Evolutionary conservation across 1,140 invertebrate species (phyloP).

Genomic region (Drosophila bipectinata): DNA sequence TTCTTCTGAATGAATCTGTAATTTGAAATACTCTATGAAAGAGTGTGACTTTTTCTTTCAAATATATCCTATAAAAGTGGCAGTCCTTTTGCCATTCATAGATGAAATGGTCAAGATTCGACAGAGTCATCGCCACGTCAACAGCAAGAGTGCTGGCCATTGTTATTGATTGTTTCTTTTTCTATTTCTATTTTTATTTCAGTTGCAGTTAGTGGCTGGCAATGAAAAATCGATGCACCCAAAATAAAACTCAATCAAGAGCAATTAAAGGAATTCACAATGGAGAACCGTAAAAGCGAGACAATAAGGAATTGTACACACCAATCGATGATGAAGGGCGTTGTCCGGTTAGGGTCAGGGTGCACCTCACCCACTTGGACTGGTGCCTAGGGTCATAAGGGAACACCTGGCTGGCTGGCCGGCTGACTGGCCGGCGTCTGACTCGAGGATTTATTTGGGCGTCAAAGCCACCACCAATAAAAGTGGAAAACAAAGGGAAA

Average conservation of each 20-base stretch:
- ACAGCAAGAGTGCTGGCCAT: slow-evolving; percentile 22
- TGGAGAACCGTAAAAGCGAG: slow-evolving; percentile 45
- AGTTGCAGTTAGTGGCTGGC: slow-evolving; percentile 41
- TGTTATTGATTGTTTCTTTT: slow-evolving; percentile 22
- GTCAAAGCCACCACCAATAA: slow-evolving; percentile 67
- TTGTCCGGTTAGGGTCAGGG: slow-evolving; percentile 35
- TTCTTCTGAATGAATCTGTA: background rate
- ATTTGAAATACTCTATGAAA: too few relatives aligned
- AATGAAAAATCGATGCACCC: slow-evolving; percentile 39
- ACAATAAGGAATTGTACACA: slow-evolving; percentile 62
- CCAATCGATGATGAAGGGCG: slow-evolving; percentile 36
- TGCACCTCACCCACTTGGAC: slow-evolving; percentile 2
- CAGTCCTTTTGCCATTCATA: background rate
- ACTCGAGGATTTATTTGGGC: slow-evolving; percentile 54
- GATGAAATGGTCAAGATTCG: slow-evolving; percentile 20
- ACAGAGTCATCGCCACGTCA: slow-evolving; percentile 34
- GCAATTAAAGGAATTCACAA: slow-evolving; percentile 70
- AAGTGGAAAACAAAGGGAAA: slow-evolving; percentile 61
- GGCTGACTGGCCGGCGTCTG: slow-evolving; percentile 41
- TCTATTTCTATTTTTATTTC: slow-evolving; percentile 13
- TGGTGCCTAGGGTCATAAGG: slow-evolving; percentile 18
- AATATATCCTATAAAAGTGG: background rate
- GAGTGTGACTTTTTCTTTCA: too few relatives aligned
- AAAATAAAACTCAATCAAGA: slow-evolving; percentile 67
- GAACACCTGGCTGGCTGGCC: slow-evolving; percentile 50